Percentiles rank a stretch among this genome's conserved stretches.
These are phyloP conservation scores for Adelognathus sp. DNA, from an alignment of 2,888 invertebrate species.

Conservation along the genomic window DNA sequence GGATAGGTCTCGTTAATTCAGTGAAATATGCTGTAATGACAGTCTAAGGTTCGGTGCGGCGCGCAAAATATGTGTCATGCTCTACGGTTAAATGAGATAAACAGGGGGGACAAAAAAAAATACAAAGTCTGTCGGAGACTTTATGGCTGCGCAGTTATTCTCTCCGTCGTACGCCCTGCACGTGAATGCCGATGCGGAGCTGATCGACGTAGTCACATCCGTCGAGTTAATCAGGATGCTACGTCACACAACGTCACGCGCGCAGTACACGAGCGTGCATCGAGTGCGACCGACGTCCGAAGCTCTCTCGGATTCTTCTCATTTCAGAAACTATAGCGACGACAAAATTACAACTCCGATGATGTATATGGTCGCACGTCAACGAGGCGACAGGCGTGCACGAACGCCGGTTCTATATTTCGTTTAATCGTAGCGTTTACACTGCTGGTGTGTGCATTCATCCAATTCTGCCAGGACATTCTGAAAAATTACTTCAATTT, in stretches of 20 bases:
- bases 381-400: neutral
- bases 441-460: neutral
- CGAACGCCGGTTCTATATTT: neutral
- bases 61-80: too few species aligned
- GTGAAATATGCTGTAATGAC: too few species aligned
- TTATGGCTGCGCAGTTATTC: conserved; percentile 49
- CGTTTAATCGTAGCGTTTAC: neutral
- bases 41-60: too few species aligned
- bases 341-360: neutral
- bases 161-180: conserved; percentile 55
- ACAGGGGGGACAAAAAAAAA: neutral
- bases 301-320: conserved; percentile 28
- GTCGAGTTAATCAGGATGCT: conserved; percentile 75
- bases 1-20: too few species aligned
- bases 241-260: conserved; percentile 63
- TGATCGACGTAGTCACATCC: conserved; percentile 68
- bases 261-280: neutral
- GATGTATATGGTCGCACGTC: neutral
- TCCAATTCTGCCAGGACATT: neutral
- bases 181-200: conserved; percentile 60
- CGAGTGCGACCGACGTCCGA: neutral
- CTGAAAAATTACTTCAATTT: neutral
- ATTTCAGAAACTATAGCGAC: neutral
- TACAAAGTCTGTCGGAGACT: neutral
- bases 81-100: neutral